Conservation (phyloP, 1,140 invertebrate species). For the Drosophila pseudoobscura region DNA sequence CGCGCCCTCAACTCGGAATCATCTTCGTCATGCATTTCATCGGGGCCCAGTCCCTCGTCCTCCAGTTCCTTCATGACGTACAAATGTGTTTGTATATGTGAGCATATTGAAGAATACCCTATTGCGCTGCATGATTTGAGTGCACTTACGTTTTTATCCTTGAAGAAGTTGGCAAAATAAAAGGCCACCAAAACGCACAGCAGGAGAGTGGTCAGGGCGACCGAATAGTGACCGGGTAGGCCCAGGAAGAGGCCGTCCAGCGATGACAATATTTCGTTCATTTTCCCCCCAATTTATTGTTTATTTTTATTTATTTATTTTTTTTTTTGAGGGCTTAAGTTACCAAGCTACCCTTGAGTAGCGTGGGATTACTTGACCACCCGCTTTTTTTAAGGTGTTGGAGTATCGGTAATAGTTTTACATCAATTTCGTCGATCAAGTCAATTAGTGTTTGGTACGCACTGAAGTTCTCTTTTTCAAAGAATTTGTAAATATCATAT, state of each 20-base stretch:
- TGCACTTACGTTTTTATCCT: conserved; percentile 63
- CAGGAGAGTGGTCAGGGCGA: conserved; percentile 65
- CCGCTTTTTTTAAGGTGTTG: too few relatives aligned
- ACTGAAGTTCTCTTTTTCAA: too few relatives aligned
- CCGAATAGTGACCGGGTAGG: conserved; percentile 56
- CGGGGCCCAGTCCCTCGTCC: conserved; percentile 67
- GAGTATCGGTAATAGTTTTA: too few relatives aligned
- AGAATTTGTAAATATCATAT: too few relatives aligned
- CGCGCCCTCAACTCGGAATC: conserved; percentile 29
- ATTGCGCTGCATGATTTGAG: too few relatives aligned
- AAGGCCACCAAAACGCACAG: conserved; percentile 68
- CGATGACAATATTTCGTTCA: conserved; percentile 29
- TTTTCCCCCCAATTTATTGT: conserved; percentile 10
- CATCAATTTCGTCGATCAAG: too few relatives aligned
- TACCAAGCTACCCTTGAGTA: too few relatives aligned
- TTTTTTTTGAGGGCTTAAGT: too few relatives aligned
- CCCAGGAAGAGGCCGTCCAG: conserved; percentile 51
- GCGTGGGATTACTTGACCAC: too few relatives aligned
- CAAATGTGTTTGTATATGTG: background rate
- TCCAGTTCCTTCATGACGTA: conserved; percentile 44
- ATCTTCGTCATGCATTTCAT: conserved; percentile 50
- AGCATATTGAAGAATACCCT: background rate
- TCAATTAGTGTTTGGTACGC: too few relatives aligned
- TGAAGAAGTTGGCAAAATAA: conserved; percentile 74
- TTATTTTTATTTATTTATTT: background rate